phyloP scores from a whole-genome alignment of 2,797 vertebrate species.

The Astyanax mexicanus region DNA sequence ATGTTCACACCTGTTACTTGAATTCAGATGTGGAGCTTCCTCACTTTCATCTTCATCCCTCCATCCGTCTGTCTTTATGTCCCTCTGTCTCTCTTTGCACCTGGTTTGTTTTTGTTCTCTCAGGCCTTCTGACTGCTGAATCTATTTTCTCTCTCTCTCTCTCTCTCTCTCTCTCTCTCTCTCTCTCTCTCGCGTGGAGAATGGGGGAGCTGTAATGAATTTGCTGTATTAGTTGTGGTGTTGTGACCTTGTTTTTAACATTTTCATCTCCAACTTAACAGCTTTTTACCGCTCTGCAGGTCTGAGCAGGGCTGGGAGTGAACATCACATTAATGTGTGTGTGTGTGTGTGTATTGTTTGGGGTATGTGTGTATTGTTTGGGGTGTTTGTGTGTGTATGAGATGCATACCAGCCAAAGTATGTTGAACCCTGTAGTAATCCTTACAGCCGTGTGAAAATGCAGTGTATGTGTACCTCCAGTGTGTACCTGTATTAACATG shows the following conservation, averaged over 20 bases:
- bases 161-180: no score
- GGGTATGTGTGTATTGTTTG: neutral
- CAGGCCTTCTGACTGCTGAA: neutral
- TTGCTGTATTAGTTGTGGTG: neutral
- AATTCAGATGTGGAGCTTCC: neutral
- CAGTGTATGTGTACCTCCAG: conserved; percentile 28
- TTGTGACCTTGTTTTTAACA: conserved; percentile 15
- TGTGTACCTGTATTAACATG: conserved; percentile 27
- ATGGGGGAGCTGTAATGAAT: conserved; percentile 4
- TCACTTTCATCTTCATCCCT: neutral
- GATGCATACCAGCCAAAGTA: neutral
- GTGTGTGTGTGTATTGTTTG: neutral
- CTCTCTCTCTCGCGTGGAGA: neutral
- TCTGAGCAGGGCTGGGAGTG: conserved; percentile 14
- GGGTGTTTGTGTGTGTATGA: neutral
- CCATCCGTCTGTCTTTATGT: neutral
- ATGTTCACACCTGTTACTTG: neutral
- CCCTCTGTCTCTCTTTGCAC: neutral
- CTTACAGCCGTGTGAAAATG: conserved; percentile 1
- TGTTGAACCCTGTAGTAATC: conserved; percentile 1
- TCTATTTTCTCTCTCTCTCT: no score
- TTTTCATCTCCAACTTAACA: conserved; percentile 16
- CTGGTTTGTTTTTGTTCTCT: conserved; percentile 1
- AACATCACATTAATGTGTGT: conserved; percentile 14
- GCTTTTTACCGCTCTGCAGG: conserved; percentile 8